A percentile compares a stretch with the other conserved stretches of the same genome.
Conservation (phyloP, 2,113 vertebrate genomes). For the Ramphastos sulfuratus region DNA sequence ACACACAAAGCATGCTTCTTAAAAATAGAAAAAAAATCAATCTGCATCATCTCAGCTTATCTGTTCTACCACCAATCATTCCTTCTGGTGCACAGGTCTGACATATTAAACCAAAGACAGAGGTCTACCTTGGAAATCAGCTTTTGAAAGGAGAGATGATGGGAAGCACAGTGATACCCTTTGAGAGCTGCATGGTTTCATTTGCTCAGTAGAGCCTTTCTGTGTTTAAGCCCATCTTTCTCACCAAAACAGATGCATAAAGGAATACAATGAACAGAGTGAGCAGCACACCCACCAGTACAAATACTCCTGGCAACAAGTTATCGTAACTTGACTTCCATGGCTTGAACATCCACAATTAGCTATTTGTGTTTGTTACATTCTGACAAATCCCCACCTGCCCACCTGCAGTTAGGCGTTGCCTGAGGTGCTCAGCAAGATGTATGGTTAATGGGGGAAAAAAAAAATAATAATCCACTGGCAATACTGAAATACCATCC, state of each 20-base stretch:
- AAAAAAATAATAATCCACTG: slow-evolving; percentile 5
- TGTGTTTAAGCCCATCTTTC: background rate
- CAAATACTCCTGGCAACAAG: background rate
- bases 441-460: background rate
- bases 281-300: background rate
- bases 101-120: background rate
- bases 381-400: slow-evolving; percentile 52
- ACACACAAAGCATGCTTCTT: background rate
- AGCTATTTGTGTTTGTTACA: slow-evolving; percentile 34
- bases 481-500: background rate
- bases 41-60: background rate
- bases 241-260: background rate
- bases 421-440: background rate
- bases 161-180: background rate
- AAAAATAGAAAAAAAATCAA: background rate
- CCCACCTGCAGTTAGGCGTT: background rate
- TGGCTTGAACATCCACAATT: background rate
- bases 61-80: background rate
- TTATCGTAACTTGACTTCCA: slow-evolving; percentile 13
- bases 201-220: background rate
- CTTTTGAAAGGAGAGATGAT: background rate
- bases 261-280: background rate
- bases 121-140: background rate
- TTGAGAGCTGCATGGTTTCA: background rate
- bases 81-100: background rate